Evolutionary conservation across 2,113 vertebrate genomes (phyloP).

Genomic region (Callipepla californica): DNA sequence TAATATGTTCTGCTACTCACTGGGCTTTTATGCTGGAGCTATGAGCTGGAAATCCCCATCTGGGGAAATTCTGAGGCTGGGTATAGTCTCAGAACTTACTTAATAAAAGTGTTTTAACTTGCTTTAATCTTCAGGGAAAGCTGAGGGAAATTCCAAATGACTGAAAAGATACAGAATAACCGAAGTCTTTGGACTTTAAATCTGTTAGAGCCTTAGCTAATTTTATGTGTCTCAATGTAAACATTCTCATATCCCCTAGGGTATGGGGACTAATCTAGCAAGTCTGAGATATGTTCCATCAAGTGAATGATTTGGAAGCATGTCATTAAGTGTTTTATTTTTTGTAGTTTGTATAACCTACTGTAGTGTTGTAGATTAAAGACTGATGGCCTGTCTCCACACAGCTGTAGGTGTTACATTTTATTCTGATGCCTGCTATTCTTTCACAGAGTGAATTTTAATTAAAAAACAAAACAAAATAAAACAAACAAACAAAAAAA

Average conservation of each 20-base stretch:
- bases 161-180: not conserved
- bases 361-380: not conserved
- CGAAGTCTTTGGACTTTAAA: not conserved
- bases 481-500: too few relatives aligned
- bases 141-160: constrained; percentile 12
- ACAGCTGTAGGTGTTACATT: not conserved
- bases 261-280: not conserved
- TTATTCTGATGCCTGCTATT: not conserved
- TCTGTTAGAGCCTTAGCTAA: not conserved
- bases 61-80: not conserved
- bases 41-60: not conserved
- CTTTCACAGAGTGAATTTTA: not conserved
- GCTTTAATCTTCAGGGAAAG: not conserved
- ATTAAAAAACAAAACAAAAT: not conserved
- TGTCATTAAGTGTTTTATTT: not conserved
- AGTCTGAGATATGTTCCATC: not conserved
- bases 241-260: not conserved
- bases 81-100: not conserved
- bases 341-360: not conserved
- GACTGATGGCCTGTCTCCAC: not conserved
- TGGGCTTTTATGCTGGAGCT: not conserved
- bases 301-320: not conserved
- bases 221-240: not conserved
- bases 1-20: not conserved
- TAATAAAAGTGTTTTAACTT: not conserved